phyloP scores from a whole-genome alignment of 2,797 vertebrate genomes.

The Threskiornis aethiopicus region DNA sequence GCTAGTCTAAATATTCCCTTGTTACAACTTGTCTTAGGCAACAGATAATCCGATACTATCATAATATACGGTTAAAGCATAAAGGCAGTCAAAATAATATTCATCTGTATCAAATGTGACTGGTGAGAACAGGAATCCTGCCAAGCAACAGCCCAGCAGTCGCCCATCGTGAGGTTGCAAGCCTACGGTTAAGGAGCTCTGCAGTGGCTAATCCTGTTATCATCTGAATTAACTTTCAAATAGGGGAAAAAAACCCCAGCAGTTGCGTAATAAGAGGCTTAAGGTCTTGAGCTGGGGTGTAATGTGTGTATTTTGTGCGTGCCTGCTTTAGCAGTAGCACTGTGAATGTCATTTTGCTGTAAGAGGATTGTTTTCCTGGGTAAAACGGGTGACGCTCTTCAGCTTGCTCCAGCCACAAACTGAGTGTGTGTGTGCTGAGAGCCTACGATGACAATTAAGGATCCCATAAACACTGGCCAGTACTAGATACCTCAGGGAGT shows the following conservation, averaged over 20 bases:
- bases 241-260: not conserved
- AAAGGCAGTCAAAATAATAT: not conserved
- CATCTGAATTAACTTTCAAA: constrained; percentile 69
- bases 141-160: constrained; percentile 37
- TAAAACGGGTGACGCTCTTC: not conserved
- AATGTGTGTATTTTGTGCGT: constrained; percentile 1
- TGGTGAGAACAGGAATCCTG: constrained; percentile 46
- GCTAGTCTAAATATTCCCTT: not conserved
- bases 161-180: constrained; percentile 2
- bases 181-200: constrained; percentile 36
- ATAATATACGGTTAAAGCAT: not conserved
- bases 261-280: constrained; percentile 38
- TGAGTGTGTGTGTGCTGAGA: not conserved
- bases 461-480: not conserved
- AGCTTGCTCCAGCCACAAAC: not conserved
- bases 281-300: constrained; percentile 5
- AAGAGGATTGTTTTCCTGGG: not conserved
- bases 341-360: not conserved
- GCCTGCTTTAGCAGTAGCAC: not conserved
- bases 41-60: not conserved
- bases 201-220: constrained; percentile 70
- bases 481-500: not conserved
- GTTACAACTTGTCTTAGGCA: not conserved
- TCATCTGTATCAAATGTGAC: constrained; percentile 2
- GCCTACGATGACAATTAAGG: not conserved